Base-by-base conservation (phyloP, 2,113 vertebrate species). In the Pseudorhombus dupliciocellatus region DNA sequence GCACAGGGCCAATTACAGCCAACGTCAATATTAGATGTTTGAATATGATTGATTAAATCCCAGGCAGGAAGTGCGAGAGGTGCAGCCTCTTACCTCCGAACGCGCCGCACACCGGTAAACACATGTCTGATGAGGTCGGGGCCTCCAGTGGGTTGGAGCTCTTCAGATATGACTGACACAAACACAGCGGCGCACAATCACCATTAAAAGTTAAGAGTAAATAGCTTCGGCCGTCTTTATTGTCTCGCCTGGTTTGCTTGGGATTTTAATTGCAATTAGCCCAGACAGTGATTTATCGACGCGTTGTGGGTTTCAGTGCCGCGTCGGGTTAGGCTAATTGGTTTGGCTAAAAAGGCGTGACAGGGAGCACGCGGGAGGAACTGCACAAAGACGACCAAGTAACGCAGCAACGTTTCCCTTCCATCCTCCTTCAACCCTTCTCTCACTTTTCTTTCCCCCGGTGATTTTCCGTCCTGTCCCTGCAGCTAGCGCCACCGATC, bases 241-340 rank as follows among this genome's bases (percentile, higher is more conserved):
- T 84, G 86, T 86, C 86, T 87, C 82, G 89, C 89, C 84, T 89
- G 83, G 85, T 86, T 87, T 78, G 76, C 79, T 88, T 66, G 0
- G 70, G 80, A 89, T 85, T 87, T 91, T 90, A 93, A 92, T 92
- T 92, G 91, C 92, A 91, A 88, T 92, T 92, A 92, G 85, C 4
- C 6, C 60, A 46, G 84, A 75, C 84, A 82, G 88, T 90, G 88
- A 90, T 92, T 93, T 91, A 91, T 92, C 70, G 85, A 89, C 37
- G 81, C 75, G 40, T 66, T 9, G 85, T 76, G 81, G 51, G 64
- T 80, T 84, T 81, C 59, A 54, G 83, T 70, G 28, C 62, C 24
- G 61, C 71, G 81, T 75, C 61, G 64, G 26, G 84, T 79, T 62
- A 21, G 87, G 85, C 73, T 93, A 93, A 92, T 93, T 93, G 91